These are phyloP conservation scores for Phrynosoma blainvillii DNA, from an alignment of 2,113 vertebrate genomes.

Conservation along the genomic window DNA sequence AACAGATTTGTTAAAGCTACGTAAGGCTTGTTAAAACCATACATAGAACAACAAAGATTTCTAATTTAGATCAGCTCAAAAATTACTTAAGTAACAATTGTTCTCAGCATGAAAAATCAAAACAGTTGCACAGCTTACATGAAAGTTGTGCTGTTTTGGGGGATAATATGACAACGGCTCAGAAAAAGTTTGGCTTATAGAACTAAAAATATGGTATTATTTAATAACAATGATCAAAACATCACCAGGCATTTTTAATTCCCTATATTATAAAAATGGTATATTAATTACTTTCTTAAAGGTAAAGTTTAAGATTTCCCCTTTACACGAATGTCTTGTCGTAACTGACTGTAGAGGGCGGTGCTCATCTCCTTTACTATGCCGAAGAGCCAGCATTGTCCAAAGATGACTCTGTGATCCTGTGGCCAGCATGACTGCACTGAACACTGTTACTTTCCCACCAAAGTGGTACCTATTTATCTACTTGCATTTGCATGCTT, in stretches of 20 bases:
- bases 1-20: background rate
- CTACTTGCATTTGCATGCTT: no score
- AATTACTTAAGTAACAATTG: background rate
- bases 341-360: no score
- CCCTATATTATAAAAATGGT: background rate
- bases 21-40: background rate
- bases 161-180: background rate
- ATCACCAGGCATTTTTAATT: background rate
- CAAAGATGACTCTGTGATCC: no score
- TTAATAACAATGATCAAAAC: background rate
- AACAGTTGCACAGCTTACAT: background rate
- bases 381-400: no score
- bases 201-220: background rate
- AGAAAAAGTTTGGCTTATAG: background rate
- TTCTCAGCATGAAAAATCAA: background rate
- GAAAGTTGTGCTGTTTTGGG: background rate
- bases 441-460: no score
- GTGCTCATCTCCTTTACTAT: no score
- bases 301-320: no score
- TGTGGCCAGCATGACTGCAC: no score
- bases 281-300: background rate
- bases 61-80: constrained; percentile 19
- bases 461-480: no score
- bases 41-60: background rate
- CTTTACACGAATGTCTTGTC: no score